These are phyloP conservation scores for Chamaea fasciata DNA, from an alignment of 2,113 vertebrate genomes.

Conservation along the genomic window DNA sequence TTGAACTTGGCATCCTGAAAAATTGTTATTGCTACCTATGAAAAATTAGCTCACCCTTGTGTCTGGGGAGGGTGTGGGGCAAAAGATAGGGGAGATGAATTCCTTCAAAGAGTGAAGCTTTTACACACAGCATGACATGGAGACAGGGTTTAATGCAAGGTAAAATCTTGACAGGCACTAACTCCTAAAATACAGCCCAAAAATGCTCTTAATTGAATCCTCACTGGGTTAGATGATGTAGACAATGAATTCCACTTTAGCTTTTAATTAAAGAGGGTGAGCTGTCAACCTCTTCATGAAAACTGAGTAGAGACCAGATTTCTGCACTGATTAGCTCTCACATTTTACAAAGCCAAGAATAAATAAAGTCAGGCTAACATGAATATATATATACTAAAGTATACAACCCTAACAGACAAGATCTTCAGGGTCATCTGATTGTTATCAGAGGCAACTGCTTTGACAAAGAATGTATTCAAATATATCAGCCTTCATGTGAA, in stretches of 20 bases:
- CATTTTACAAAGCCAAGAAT: neutral
- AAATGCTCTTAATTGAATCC: constrained; percentile 21
- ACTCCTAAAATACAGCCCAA: constrained; percentile 8
- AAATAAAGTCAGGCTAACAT: neutral
- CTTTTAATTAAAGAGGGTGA: constrained; percentile 1
- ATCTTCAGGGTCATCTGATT: neutral
- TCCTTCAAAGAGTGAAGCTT: constrained; percentile 22
- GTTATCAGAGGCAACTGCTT: neutral
- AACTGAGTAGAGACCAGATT: neutral
- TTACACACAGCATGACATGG: constrained; percentile 17
- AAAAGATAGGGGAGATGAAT: neutral
- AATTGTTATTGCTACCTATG: constrained; percentile 28
- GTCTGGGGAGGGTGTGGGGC: neutral
- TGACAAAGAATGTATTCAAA: neutral
- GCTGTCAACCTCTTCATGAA: neutral
- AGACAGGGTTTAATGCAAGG: constrained; percentile 20
- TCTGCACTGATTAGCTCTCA: neutral
- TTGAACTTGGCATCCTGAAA: constrained; percentile 65
- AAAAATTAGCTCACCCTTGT: neutral
- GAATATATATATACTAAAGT: neutral
- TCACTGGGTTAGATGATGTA: neutral
- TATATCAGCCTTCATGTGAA: neutral
- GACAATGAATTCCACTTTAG: neutral
- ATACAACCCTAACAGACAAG: neutral
- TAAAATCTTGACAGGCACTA: neutral